Base-by-base conservation (phyloP, 2,113 vertebrate genomes). In the Gyps fulvus region DNA sequence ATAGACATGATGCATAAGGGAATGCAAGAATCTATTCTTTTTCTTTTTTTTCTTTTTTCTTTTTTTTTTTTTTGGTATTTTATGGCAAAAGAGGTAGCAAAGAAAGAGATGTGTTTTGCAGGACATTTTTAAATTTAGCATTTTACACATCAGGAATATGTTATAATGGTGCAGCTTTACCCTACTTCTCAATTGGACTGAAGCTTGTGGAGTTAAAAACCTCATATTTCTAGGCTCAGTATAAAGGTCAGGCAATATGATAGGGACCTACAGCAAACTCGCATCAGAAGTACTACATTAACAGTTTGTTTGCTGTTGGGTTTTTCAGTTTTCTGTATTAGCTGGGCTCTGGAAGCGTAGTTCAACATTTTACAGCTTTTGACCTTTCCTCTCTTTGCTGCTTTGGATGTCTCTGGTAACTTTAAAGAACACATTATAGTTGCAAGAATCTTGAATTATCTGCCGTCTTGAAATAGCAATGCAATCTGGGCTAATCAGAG, bases 41-140 rank as follows among this genome's bases (percentile, higher is more conserved):
- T 32, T 15, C 4, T 16, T 4, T 20, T 16, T 3, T 3, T 5
- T 13, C 11, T 16, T 5, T 4, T 22, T 7, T 2, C 22, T 26
- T n/a, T 6, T 9, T 9, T 43, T 61, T 29, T 29, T 54, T 40
- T 40, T 40, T 54, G 9, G 2, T 22, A 23, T 40, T n/a, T 84
- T 20, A 8, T 42, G 43, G 10, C 10, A 55, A 76, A 86, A 49
- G 11, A 45, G 1, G 11, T 23, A 52, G 4, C 10, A 83, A 45
- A 73, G 4, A 83, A 45, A 73, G 4, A 73, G 7, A 27, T 16
- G 3, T 40, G 10, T 67, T 50, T 93, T 36, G 11, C 13, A 32
- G 11, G 13, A 61, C 18, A 62, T 11, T 55, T 88, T 63, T 42
- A 54, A 47, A 72, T 62, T 42, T 67, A 76, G 6, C 26, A n/a